phyloP scores from a whole-genome alignment of 2,797 vertebrate species.

The Phataginus tricuspis region DNA sequence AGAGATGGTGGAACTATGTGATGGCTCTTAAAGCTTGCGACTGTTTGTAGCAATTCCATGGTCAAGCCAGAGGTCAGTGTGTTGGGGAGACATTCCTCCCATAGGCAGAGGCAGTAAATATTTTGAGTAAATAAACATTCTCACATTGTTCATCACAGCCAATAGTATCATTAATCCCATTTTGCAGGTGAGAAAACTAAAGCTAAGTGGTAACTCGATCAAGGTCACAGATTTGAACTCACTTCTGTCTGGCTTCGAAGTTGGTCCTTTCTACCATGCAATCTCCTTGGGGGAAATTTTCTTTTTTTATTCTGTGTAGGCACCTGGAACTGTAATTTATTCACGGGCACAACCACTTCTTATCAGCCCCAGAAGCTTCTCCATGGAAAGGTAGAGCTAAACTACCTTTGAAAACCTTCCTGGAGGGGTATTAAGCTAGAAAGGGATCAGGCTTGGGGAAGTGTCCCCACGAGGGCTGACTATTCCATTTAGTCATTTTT shows the following conservation, averaged over 20 bases:
- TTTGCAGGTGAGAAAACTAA: conserved; percentile 27
- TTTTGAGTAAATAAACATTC: not conserved
- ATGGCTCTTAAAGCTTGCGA: not conserved
- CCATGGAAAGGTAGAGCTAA: not conserved
- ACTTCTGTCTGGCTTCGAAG: not conserved
- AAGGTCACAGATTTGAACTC: not conserved
- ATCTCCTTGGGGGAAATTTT: not conserved
- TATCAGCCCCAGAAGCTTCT: not conserved
- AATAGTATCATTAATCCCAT: not conserved
- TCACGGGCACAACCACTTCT: not conserved
- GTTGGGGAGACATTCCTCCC: not conserved
- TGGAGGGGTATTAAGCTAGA: not conserved
- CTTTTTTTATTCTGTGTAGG: not conserved
- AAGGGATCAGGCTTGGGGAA: not conserved
- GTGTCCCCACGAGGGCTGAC: not conserved
- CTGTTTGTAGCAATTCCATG: not conserved
- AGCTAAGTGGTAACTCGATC: not conserved
- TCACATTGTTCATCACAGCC: not conserved
- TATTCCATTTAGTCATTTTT: not conserved
- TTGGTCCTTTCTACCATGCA: not conserved
- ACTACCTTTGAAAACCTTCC: not conserved
- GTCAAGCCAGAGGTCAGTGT: not conserved
- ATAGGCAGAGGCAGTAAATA: not conserved
- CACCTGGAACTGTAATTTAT: not conserved
- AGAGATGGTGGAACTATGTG: not conserved